Evolutionary conservation across 2,888 invertebrate species (phyloP).

Genomic region (Coelinius sp.): DNA sequence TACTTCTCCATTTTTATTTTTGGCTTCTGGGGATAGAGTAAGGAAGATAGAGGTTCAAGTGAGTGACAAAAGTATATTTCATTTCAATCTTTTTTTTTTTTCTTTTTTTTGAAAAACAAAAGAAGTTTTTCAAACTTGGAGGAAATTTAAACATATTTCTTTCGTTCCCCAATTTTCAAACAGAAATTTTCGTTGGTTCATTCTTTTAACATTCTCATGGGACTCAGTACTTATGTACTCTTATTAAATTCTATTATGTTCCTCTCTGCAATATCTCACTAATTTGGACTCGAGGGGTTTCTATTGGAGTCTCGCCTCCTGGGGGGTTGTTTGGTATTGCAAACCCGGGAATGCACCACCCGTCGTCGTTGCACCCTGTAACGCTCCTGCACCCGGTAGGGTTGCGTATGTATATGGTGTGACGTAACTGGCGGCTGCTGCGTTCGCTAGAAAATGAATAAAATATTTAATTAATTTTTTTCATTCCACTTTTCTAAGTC

Average conservation of each 20-base stretch:
- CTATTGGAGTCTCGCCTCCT: slow-evolving; percentile 85
- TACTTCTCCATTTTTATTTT: slow-evolving; percentile 32
- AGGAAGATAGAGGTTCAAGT: slow-evolving; percentile 45
- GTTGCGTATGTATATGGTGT: slow-evolving; percentile 82
- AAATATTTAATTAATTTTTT: neutral
- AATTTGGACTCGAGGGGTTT: slow-evolving; percentile 21
- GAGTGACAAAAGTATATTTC: neutral
- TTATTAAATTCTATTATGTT: too few relatives aligned
- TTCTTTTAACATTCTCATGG: too few relatives aligned
- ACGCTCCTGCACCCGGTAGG: slow-evolving; percentile 76
- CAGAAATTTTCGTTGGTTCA: slow-evolving; percentile 10
- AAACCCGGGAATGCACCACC: slow-evolving; percentile 77
- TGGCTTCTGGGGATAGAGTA: slow-evolving; percentile 51
- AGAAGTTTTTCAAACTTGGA: neutral
- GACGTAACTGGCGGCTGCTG: slow-evolving; percentile 80
- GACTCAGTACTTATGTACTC: too few relatives aligned
- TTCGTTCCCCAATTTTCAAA: slow-evolving; percentile 17
- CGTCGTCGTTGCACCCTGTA: slow-evolving; percentile 72
- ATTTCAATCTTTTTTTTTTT: too few relatives aligned
- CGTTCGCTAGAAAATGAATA: slow-evolving; percentile 61
- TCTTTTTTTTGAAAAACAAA: neutral
- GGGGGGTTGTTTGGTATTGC: slow-evolving; percentile 77
- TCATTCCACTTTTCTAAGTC: too few relatives aligned
- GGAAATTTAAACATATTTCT: neutral
- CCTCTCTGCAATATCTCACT: slow-evolving; percentile 6